Base-by-base conservation (phyloP, 2,113 vertebrate species). In the Bufo bufo region DNA sequence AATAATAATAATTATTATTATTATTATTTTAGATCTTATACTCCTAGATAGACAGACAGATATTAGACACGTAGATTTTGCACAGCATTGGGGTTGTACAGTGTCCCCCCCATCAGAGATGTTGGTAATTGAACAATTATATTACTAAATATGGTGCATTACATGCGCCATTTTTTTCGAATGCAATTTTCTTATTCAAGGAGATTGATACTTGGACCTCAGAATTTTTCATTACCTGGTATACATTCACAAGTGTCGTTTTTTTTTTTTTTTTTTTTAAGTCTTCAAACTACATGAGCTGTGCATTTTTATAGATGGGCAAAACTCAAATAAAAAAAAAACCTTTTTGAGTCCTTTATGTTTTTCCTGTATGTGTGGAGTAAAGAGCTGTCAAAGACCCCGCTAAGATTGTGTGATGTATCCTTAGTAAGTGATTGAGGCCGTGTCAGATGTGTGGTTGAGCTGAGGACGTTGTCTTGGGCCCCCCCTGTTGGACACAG, bases 401-500 rank as follows among this genome's bases (percentile, higher is more conserved):
- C 45, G 92, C 90, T 78, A 85, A 74, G 91, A 91, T 85, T 87
- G 87, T 84, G 79, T 91, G 92, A 90, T 49, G 89, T 84, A 90
- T 90, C 86, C 86, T 89, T 89, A 90, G 79, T 88, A 82, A 89
- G 91, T 91, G 90, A 90, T 92, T 90, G 89, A 90, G 91, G 91
- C 75, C 87, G 82, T 82, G 90, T 92, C 87, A 92, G 93, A 92
- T 90, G 92, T 91, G 91, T 87, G 90, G 91, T 89, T 90, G 90
- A 75, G 20, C 91, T n/a, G 91, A 85, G 91, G 89, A 43, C 89
- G 87, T 45, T 90, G 84, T 45, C 87, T 72, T 84, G 77, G 89
- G 94, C 94, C 93, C 93, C 94, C 94, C 94, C 95, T 95, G 87
- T 94, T 93, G 95, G 94, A 93, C 87, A 79, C 90, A 63, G 89